Evolutionary conservation across 2,797 vertebrate genomes (phyloP).

Genomic region (Tarsius wallacei): DNA sequence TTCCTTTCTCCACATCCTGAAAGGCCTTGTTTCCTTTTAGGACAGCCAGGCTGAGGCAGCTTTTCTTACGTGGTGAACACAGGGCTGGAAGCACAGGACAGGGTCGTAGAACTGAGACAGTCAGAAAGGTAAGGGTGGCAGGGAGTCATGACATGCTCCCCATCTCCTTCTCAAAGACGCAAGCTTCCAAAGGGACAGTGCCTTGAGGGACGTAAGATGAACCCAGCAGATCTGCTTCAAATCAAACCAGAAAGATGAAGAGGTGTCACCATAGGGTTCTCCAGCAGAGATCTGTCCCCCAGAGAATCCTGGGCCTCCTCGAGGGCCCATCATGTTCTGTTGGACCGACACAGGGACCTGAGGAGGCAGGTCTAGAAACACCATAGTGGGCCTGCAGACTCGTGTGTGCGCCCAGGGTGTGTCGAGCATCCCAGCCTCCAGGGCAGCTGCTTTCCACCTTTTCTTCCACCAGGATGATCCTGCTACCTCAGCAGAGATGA

Average conservation of each 20-base stretch:
- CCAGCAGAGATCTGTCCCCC: not conserved
- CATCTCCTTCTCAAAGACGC: not conserved
- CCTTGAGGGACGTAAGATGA: not conserved
- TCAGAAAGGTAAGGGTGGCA: fast-evolving
- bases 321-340: fast-evolving
- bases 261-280: not conserved
- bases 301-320: fast-evolving
- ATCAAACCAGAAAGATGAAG: not conserved
- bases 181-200: not conserved
- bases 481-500: not conserved
- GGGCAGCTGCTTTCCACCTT: not conserved
- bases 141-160: not conserved
- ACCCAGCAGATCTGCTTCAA: not conserved
- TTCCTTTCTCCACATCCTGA: not conserved
- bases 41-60: not conserved
- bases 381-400: fast-evolving
- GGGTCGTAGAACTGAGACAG: fast-evolving
- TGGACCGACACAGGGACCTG: fast-evolving
- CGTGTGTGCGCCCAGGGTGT: fast-evolving
- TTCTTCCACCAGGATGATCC: not conserved
- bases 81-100: not conserved
- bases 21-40: not conserved
- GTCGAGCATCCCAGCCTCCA: not conserved
- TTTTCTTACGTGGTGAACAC: not conserved
- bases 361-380: not conserved